These are phyloP conservation scores for Zaprionus tsacasi DNA, from an alignment of 1,140 invertebrate species.

Conservation along the genomic window DNA sequence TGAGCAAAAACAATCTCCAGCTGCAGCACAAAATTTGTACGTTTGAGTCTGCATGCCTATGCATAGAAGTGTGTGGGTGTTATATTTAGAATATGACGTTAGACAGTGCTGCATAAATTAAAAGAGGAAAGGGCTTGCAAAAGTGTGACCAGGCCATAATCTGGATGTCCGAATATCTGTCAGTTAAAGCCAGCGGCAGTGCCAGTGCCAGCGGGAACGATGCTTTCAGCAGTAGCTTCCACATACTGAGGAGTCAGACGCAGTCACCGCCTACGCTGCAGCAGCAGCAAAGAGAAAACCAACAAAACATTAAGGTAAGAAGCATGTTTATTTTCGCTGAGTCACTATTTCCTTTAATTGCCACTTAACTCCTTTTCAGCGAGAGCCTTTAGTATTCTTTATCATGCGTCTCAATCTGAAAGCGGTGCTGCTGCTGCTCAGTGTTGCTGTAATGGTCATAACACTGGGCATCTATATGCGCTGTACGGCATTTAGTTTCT, in stretches of 20 bases:
- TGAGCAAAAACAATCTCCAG: slow-evolving; percentile 10
- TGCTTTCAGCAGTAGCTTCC: slow-evolving; percentile 24
- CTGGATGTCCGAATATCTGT: slow-evolving; percentile 46
- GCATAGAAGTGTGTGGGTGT: slow-evolving; percentile 8
- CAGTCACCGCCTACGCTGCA: slow-evolving; percentile 26
- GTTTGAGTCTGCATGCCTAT: not conserved
- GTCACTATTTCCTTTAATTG: not conserved
- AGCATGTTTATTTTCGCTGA: not conserved
- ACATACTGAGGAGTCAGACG: slow-evolving; percentile 23
- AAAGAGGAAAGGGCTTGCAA: slow-evolving; percentile 6
- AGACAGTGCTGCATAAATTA: slow-evolving; percentile 26
- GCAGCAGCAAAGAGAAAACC: slow-evolving; percentile 40
- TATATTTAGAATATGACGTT: slow-evolving; percentile 53
- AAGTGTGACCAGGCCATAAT: slow-evolving; percentile 39
- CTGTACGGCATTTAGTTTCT: slow-evolving; percentile 85
- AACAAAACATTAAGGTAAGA: slow-evolving; percentile 42
- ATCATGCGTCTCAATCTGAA: slow-evolving; percentile 87
- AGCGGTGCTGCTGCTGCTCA: slow-evolving; percentile 85
- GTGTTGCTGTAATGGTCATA: slow-evolving; percentile 84
- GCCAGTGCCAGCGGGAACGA: slow-evolving; percentile 28
- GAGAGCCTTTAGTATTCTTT: slow-evolving; percentile 83
- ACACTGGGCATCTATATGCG: slow-evolving; percentile 86
- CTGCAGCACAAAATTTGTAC: slow-evolving; percentile 6
- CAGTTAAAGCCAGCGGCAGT: slow-evolving; percentile 24
- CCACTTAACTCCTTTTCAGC: slow-evolving; percentile 36